phyloP scores from a whole-genome alignment of 2,113 vertebrate genomes.

The Crotalus viridis region DNA sequence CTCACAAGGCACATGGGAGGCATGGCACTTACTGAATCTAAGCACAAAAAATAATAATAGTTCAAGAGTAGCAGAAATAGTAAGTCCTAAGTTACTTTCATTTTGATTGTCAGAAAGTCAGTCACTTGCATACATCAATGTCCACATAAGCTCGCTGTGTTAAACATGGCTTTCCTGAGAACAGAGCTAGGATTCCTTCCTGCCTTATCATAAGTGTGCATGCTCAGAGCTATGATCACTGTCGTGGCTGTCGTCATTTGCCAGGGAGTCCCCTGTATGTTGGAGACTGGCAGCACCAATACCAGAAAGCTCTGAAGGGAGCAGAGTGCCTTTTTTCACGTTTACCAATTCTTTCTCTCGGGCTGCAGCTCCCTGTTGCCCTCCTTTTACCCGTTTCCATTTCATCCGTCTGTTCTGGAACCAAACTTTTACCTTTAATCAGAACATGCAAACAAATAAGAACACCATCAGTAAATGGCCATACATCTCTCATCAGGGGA shows the following conservation, averaged over 20 bases:
- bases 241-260: conserved; percentile 94
- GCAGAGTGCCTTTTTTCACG: conserved; percentile 93
- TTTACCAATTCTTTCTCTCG: conserved; percentile 97
- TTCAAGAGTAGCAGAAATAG: conserved; percentile 65
- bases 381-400: conserved; percentile 98
- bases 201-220: conserved; percentile 87
- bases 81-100: conserved; percentile 52
- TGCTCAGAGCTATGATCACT: conserved; percentile 98
- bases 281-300: conserved; percentile 83
- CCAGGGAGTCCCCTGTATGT: conserved; percentile 89
- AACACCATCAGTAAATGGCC: background rate
- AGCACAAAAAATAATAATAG: conserved; percentile 52
- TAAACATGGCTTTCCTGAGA: conserved; percentile 83
- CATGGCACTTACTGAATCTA: conserved; percentile 69
- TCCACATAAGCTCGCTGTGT: conserved; percentile 68
- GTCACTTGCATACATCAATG: conserved; percentile 70
- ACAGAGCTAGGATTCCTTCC: conserved; percentile 60
- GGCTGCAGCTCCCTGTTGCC: conserved; percentile 93
- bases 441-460: conserved; percentile 38
- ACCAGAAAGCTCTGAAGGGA: conserved; percentile 92
- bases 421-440: conserved; percentile 94
- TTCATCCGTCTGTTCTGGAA: conserved; percentile 99
- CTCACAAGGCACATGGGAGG: conserved; percentile 67
- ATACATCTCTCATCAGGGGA: background rate
- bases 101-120: conserved; percentile 59